phyloP scores from a whole-genome alignment of 2,113 vertebrate species.

The Atherinomorus stipes region DNA sequence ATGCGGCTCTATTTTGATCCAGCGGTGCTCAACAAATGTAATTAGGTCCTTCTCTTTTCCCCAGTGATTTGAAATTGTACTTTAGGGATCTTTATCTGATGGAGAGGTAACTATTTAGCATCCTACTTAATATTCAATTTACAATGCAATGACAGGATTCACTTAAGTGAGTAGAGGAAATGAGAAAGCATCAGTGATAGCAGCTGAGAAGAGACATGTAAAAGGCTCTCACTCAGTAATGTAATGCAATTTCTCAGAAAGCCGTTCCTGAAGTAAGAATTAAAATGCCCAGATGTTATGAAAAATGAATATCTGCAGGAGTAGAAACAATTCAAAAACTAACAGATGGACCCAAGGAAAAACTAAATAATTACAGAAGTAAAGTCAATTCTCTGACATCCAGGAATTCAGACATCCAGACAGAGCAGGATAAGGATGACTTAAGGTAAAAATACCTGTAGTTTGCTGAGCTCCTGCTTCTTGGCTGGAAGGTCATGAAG shows the following conservation, averaged over 20 bases:
- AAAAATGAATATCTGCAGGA: slow-evolving; percentile 20
- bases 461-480: slow-evolving; percentile 91
- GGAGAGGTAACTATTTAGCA: slow-evolving; percentile 60
- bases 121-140: slow-evolving; percentile 62
- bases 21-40: slow-evolving; percentile 74
- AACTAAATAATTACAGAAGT: slow-evolving; percentile 1
- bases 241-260: slow-evolving; percentile 38
- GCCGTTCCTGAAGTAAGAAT: slow-evolving; percentile 15
- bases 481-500: slow-evolving; percentile 94
- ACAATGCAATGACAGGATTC: slow-evolving; percentile 39
- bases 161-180: slow-evolving; percentile 38
- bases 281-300: slow-evolving; percentile 12
- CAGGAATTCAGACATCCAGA: background rate
- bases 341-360: slow-evolving; percentile 17
- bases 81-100: slow-evolving; percentile 73
- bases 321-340: slow-evolving; percentile 25
- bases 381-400: background rate
- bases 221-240: slow-evolving; percentile 10
- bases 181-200: slow-evolving; percentile 36
- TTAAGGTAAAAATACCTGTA: slow-evolving; percentile 86
- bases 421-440: background rate
- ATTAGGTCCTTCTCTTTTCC: slow-evolving; percentile 70
- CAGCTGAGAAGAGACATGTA: slow-evolving; percentile 25
- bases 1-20: slow-evolving; percentile 75
- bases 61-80: slow-evolving; percentile 71